A percentile compares a stretch with the other conserved stretches of the same genome.
These are phyloP conservation scores for Tyto alba DNA, from an alignment of 2,113 vertebrate species.

Conservation along the genomic window DNA sequence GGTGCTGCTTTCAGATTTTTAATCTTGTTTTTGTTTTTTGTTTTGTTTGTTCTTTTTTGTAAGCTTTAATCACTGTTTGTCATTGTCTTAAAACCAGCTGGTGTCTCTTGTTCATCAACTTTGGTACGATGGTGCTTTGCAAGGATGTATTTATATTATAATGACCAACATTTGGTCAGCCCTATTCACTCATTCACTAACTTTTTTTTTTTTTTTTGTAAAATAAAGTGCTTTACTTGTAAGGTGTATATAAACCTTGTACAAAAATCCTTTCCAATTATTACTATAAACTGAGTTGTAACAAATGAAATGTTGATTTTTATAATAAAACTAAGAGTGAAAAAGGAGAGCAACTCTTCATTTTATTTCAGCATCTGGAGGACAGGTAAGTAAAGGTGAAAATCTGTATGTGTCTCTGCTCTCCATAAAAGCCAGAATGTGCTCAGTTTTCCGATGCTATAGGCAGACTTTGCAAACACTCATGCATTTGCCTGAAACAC, in stretches of 20 bases:
- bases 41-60: constrained; percentile 50
- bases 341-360: constrained; percentile 50
- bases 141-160: constrained; percentile 85
- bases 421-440: neutral
- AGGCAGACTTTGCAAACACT: neutral
- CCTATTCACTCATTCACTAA: constrained; percentile 74
- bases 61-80: constrained; percentile 76
- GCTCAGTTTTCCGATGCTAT: neutral
- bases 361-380: neutral
- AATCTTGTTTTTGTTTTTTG: constrained; percentile 52
- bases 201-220: constrained; percentile 72
- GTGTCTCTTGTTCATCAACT: constrained; percentile 72
- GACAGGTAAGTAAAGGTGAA: neutral
- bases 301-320: constrained; percentile 92
- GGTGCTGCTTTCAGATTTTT: constrained; percentile 75
- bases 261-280: constrained; percentile 83
- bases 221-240: constrained; percentile 88
- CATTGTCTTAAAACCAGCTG: constrained; percentile 73
- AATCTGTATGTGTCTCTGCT: neutral
- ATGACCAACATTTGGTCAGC: constrained; percentile 90
- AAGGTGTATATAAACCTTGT: constrained; percentile 85
- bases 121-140: constrained; percentile 83
- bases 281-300: constrained; percentile 88
- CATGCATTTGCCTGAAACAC: neutral
- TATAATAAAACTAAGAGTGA: constrained; percentile 87